A percentile compares a stretch with the other conserved stretches of the same genome.
phyloP scores from a whole-genome alignment of 2,888 invertebrate genomes.

The Germaria angustata region DNA sequence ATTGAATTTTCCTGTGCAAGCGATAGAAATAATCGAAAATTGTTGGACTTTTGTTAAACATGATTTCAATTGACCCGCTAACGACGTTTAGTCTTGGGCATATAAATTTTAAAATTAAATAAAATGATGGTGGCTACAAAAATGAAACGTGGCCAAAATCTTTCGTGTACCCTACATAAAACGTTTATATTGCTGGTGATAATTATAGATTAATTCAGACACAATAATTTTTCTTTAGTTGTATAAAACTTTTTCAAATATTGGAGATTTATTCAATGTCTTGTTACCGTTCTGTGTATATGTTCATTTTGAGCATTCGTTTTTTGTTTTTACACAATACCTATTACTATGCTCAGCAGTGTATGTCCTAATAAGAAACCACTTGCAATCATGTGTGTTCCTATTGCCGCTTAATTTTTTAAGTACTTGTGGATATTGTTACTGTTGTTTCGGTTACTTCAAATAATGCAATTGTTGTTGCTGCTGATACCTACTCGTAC shows the following conservation, averaged over 20 bases:
- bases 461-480: slow-evolving; percentile 24
- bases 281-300: no score
- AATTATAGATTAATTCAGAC: not conserved
- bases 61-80: slow-evolving; percentile 62
- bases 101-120: slow-evolving; percentile 48
- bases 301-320: no score
- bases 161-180: not conserved
- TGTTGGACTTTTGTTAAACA: slow-evolving; percentile 46
- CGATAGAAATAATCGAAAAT: slow-evolving; percentile 29
- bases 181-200: not conserved
- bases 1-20: slow-evolving; percentile 46
- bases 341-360: not conserved
- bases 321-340: no score
- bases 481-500: not conserved
- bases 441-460: slow-evolving; percentile 37
- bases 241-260: no score
- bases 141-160: not conserved
- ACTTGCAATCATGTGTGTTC: slow-evolving; percentile 9
- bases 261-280: no score
- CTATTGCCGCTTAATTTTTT: slow-evolving; percentile 20
- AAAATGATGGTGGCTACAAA: not conserved
- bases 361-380: slow-evolving; percentile 14
- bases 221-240: no score
- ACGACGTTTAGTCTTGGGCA: slow-evolving; percentile 50
- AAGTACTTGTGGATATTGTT: slow-evolving; percentile 39